phyloP scores from a whole-genome alignment of 2,113 vertebrate species.

The Myotis lucifugus region DNA sequence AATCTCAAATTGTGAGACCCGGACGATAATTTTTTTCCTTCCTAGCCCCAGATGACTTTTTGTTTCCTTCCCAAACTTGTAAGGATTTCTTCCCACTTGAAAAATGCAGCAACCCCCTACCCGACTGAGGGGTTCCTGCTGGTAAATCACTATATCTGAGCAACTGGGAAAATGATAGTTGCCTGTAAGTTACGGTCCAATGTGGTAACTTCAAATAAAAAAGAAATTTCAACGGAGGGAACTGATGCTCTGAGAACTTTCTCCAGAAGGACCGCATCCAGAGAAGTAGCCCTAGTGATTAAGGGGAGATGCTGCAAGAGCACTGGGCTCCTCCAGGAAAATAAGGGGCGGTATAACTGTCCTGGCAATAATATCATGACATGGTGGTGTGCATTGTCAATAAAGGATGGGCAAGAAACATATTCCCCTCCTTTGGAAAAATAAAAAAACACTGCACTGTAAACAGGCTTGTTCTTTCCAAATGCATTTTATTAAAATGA shows the following conservation, averaged over 20 bases:
- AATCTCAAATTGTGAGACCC: constrained; percentile 52
- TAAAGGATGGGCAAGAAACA: not conserved
- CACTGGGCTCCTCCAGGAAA: not conserved
- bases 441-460: not conserved
- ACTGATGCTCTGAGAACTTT: not conserved
- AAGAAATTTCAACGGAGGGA: not conserved
- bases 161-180: not conserved
- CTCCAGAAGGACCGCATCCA: not conserved
- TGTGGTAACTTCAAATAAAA: not conserved
- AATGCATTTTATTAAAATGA: not conserved
- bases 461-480: not conserved
- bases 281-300: not conserved
- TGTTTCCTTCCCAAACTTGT: constrained; percentile 13
- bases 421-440: not conserved
- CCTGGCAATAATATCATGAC: not conserved
- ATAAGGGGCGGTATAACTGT: not conserved
- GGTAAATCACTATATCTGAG: not conserved
- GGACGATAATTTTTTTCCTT: not conserved
- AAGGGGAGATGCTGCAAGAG: not conserved
- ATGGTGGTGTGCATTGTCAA: not conserved
- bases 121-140: not conserved
- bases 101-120: not conserved
- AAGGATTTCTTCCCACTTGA: not conserved
- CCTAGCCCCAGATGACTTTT: constrained; percentile 25
- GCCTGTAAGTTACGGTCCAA: not conserved